phyloP scores from a whole-genome alignment of 2,888 invertebrate genomes.

The Drosophila pegasa region DNA sequence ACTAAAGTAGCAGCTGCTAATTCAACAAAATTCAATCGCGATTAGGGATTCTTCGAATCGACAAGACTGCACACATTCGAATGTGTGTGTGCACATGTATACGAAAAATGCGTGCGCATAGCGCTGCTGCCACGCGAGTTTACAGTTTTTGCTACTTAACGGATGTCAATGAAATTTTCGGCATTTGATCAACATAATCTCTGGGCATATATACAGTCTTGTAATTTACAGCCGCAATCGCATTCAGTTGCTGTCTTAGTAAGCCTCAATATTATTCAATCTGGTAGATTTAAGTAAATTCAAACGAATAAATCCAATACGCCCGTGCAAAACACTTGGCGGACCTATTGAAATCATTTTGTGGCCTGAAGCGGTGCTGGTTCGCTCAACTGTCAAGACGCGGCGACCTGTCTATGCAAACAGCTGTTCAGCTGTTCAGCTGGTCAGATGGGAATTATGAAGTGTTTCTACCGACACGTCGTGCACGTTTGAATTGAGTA shows the following conservation, averaged over 20 bases:
- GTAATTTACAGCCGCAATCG: constrained; percentile 11
- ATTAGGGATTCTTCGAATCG: no score
- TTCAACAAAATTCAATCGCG: no score
- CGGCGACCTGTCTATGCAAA: constrained; percentile 28
- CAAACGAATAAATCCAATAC: neutral
- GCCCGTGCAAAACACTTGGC: neutral
- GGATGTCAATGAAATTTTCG: no score
- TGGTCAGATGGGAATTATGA: constrained; percentile 19
- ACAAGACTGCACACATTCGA: no score
- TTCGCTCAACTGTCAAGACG: constrained; percentile 25
- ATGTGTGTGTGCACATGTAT: no score
- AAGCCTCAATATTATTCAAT: constrained; percentile 9
- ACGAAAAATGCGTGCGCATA: no score
- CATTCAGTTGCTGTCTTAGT: constrained; percentile 6
- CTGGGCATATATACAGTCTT: no score
- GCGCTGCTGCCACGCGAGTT: no score
- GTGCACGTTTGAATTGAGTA: constrained; percentile 1
- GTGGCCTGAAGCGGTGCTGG: constrained; percentile 8
- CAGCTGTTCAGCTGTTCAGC: constrained; percentile 44
- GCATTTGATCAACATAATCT: no score
- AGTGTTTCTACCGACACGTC: constrained; percentile 20
- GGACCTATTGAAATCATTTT: constrained; percentile 5
- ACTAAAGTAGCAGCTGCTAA: no score
- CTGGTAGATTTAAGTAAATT: constrained; percentile 12
- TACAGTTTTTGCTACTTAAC: no score